Evolutionary conservation across 2,113 vertebrate species (phyloP).

Genomic region (Dicaeum eximium): DNA sequence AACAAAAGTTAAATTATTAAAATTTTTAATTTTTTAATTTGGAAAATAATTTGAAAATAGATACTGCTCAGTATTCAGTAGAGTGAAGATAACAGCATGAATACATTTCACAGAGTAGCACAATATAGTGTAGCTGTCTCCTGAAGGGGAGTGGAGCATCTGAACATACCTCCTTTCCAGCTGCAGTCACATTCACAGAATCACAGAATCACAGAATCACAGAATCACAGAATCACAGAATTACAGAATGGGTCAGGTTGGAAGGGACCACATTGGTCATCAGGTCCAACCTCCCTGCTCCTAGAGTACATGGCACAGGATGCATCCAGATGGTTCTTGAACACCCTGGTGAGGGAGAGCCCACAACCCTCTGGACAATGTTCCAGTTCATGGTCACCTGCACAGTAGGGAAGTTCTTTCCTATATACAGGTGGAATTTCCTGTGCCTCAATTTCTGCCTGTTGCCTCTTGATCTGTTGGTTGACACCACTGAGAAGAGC

Average conservation of each 20-base stretch:
- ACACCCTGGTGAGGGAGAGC: not conserved
- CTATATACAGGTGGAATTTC: not conserved
- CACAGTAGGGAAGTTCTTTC: not conserved
- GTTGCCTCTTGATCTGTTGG: not conserved
- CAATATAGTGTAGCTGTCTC: not conserved
- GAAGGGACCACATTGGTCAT: rapidly evolving
- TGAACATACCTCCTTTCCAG: not conserved
- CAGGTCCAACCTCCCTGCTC: not conserved
- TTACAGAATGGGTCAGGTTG: not conserved
- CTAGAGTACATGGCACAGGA: not conserved
- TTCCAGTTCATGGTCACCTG: not conserved
- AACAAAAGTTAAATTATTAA: not conserved
- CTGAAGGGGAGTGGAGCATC: not conserved
- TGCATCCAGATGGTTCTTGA: not conserved
- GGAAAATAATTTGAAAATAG: not conserved
- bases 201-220: not conserved
- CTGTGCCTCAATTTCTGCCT: not conserved
- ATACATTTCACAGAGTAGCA: not conserved
- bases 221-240: not conserved
- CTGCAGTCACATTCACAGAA: not conserved
- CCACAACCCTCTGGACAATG: not conserved
- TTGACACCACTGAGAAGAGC: not conserved
- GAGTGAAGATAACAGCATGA: not conserved
- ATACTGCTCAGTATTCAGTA: not conserved
- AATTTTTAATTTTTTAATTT: not conserved